A percentile compares a stretch with the other conserved stretches of the same genome.
Evolutionary conservation across 2,113 vertebrate species (phyloP).

Genomic region (Sinocyclocheilus anshuiensis): DNA sequence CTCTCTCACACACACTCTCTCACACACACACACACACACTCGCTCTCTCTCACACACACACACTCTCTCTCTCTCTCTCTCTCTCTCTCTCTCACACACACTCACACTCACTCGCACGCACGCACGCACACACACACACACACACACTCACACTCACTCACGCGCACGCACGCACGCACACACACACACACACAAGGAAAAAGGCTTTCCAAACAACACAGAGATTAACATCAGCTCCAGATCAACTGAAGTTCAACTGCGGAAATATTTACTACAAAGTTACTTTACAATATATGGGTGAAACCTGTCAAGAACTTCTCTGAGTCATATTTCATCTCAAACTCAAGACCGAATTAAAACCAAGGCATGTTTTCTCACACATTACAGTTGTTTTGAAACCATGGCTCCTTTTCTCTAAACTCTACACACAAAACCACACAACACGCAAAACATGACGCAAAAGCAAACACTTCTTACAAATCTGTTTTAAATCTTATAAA

Average conservation of each 20-base stretch:
- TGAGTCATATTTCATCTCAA: background rate
- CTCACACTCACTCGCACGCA: slow-evolving; percentile 70
- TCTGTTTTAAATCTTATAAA: background rate
- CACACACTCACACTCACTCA: background rate
- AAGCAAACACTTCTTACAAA: background rate
- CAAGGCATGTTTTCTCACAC: background rate
- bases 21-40: no score
- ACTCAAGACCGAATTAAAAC: background rate
- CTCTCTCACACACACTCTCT: no score
- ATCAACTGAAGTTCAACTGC: background rate
- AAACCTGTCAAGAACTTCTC: background rate
- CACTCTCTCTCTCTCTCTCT: background rate
- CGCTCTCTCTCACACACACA: no score
- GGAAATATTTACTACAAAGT: background rate
- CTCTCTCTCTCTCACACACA: no score
- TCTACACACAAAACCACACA: background rate
- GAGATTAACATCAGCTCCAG: background rate
- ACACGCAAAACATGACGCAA: background rate
- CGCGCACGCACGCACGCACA: slow-evolving; percentile 66
- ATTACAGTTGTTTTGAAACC: background rate
- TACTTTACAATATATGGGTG: background rate
- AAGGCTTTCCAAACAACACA: no score
- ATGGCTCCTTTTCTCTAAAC: background rate
- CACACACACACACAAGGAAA: background rate
- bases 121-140: slow-evolving; percentile 71